Conservation (phyloP, 2,113 vertebrate genomes). For the Capreolus pygargus region DNA sequence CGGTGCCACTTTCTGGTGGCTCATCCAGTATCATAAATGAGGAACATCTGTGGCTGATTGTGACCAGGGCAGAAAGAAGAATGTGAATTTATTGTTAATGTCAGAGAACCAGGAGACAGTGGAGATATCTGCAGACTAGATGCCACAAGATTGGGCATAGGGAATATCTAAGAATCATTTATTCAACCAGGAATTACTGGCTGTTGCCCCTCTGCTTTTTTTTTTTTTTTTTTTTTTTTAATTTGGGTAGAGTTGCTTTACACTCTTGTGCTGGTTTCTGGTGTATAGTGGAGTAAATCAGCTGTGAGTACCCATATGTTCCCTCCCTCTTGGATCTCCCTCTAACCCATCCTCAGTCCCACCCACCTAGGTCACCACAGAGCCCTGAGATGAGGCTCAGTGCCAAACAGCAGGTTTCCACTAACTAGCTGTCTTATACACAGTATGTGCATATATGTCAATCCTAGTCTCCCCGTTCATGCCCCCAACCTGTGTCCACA, state of each 20-base stretch:
- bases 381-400: background rate
- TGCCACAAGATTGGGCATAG: rapidly evolving
- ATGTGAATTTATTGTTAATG: background rate
- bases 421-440: background rate
- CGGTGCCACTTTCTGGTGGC: background rate
- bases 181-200: background rate
- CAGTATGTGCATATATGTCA: rapidly evolving
- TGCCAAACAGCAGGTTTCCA: background rate
- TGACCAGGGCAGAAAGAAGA: background rate
- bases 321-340: background rate
- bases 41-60: background rate
- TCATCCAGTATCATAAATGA: background rate
- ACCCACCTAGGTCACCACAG: background rate
- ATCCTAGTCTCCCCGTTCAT: background rate
- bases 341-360: background rate
- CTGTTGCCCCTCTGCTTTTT: background rate
- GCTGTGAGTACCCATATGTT: background rate
- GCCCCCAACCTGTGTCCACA: background rate
- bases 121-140: background rate
- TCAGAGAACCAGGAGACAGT: background rate
- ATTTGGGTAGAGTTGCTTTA: background rate
- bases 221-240: too few relatives aligned
- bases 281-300: background rate
- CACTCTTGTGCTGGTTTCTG: background rate
- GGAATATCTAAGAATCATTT: background rate